Base-by-base conservation (phyloP, 2,888 invertebrate genomes). In the Sarcophaga caerulescens region DNA sequence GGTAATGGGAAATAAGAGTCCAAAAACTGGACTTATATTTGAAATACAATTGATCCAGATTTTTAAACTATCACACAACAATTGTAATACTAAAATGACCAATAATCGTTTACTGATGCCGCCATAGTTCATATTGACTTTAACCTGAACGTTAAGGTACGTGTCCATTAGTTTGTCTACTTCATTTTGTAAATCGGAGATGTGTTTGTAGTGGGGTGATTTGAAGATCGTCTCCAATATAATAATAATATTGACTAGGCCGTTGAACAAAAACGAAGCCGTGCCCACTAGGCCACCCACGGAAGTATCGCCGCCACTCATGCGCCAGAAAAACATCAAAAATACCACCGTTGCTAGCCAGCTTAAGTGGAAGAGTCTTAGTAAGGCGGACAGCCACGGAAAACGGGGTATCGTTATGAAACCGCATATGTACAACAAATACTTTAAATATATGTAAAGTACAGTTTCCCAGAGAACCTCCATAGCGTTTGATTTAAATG, bases 161-260 rank as follows among this genome's bases (percentile, higher is more conserved):
- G 1, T 21, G 1, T 74, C 52, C 1, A 87, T 45, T n/a, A 87
- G 44, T 14, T 69, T 44, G 44, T 88, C 85, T 2, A 88, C 47
- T 14, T 76, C 87, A 4, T 77, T 35, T 23, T 81, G 65, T 6
- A 79, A 44, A 11, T 44, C 14, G 2, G n/a, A 2, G 6, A 87
- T 44, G 21, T 35, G 12, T 11, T 71, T 44, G 14, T 62, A 81
- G 11, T 73, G 2, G 14, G 73, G 66, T 0, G 81, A 68, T 52
- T 88, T 87, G 23, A 60, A 74, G n/a, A 86, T 85, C 3, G 87
- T 75, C 63, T 89, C 89, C 14, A 86, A 63, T 21, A 89, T 1
- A 3, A 87, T 73, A 17, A 87, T 35, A 21, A 89, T 81, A 71
- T 86, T 79, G 11, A 80, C 81, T 1, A 57, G 11, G 19, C 68